Evolutionary conservation across 2,888 invertebrate genomes (phyloP).

Genomic region (Andrena flavipes): DNA sequence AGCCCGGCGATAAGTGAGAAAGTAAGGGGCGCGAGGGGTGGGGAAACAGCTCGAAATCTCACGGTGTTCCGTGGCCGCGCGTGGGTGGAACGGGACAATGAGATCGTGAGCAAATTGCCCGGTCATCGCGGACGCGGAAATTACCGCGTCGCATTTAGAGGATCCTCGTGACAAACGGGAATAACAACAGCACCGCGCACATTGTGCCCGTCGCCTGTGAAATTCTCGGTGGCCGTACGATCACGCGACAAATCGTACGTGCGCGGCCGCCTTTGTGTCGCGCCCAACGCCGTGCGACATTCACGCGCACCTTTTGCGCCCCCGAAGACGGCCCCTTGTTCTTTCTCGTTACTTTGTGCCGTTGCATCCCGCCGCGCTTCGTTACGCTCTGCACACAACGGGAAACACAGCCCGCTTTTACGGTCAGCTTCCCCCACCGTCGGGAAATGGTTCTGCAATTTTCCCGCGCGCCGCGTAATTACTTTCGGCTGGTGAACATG

Average conservation of each 20-base stretch:
- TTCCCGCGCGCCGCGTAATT: conserved; percentile 34
- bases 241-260: conserved; percentile 34
- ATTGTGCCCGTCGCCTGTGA: conserved; percentile 19
- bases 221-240: conserved; percentile 26
- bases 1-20: conserved; percentile 3
- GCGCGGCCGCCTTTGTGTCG: conserved; percentile 21
- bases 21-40: too few species aligned
- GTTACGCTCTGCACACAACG: conserved; percentile 32
- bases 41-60: conserved; percentile 12
- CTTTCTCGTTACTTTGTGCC: conserved; percentile 51
- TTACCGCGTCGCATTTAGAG: conserved; percentile 42
- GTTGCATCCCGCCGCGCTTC: conserved; percentile 53
- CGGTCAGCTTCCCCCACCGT: conserved; percentile 20
- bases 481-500: background rate
- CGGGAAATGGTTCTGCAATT: conserved; percentile 10
- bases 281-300: conserved; percentile 9
- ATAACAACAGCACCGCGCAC: conserved; percentile 8
- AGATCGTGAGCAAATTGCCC: conserved; percentile 45
- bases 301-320: conserved; percentile 7
- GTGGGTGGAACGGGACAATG: conserved; percentile 28
- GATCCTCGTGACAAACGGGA: conserved; percentile 48
- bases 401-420: conserved; percentile 43
- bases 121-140: conserved; percentile 41
- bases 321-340: conserved; percentile 28
- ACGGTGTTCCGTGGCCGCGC: conserved; percentile 8